These are phyloP conservation scores for Hemiscyllium ocellatum DNA, from an alignment of 2,113 vertebrate genomes.

Conservation along the genomic window DNA sequence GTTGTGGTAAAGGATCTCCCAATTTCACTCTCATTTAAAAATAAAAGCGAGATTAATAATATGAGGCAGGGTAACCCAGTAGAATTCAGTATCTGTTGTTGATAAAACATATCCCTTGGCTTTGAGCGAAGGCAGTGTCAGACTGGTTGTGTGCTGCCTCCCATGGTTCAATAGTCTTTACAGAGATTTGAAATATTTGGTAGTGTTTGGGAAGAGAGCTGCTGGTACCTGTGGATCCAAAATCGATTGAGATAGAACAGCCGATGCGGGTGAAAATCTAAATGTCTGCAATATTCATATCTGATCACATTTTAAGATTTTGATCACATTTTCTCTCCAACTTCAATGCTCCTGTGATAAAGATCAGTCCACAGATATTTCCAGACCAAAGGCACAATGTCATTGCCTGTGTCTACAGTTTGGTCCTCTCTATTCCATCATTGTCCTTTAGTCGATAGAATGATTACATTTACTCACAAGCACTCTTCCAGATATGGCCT, in stretches of 20 bases:
- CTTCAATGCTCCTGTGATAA: background rate
- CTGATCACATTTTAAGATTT: background rate
- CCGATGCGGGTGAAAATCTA: background rate
- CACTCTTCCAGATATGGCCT: background rate
- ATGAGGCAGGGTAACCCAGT: background rate
- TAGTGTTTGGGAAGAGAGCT: background rate
- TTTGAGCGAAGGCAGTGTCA: background rate
- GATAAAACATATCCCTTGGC: background rate
- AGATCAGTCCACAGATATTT: background rate
- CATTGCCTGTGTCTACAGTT: background rate
- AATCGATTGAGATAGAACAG: background rate
- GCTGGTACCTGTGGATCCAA: background rate
- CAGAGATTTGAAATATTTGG: background rate
- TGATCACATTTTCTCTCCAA: background rate
- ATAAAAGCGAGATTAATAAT: too few species aligned
- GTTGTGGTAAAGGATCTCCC: background rate
- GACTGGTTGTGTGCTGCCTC: background rate
- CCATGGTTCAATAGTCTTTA: background rate
- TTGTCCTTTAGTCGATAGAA: background rate
- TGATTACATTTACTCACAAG: background rate
- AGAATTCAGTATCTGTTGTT: background rate
- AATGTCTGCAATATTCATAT: background rate
- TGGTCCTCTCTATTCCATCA: background rate
- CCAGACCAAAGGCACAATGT: background rate
- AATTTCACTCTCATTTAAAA: too few species aligned